phyloP scores from a whole-genome alignment of 2,888 invertebrate genomes.

The Spodoptera littoralis region DNA sequence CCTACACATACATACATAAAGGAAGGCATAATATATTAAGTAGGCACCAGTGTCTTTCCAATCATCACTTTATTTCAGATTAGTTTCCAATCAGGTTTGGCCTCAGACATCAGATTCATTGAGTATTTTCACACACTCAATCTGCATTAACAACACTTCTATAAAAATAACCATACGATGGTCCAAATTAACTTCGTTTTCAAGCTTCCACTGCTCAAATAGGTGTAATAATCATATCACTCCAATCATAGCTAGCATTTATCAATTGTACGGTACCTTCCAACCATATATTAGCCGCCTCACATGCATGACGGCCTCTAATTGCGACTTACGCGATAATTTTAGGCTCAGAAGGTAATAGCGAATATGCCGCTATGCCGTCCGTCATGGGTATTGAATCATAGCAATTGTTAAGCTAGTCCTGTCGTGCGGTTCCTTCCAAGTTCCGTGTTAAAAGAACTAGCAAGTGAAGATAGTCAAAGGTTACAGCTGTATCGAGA shows the following conservation, averaged over 20 bases:
- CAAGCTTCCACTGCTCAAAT: not conserved
- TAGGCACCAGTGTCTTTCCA: no score
- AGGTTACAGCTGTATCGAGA: no score
- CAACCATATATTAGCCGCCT: constrained; percentile 56
- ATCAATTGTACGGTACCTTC: constrained; percentile 57
- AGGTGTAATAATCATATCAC: constrained; percentile 29
- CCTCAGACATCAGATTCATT: no score
- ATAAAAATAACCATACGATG: no score
- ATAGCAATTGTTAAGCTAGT: constrained; percentile 12
- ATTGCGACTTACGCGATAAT: constrained; percentile 66
- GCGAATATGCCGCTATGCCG: constrained; percentile 57
- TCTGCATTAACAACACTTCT: no score
- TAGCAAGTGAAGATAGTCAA: no score
- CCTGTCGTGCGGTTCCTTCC: no score
- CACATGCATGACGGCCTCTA: constrained; percentile 64
- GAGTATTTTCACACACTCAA: no score
- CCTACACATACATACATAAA: no score
- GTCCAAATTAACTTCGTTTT: not conserved
- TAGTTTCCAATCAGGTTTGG: not conserved
- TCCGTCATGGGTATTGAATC: constrained; percentile 29
- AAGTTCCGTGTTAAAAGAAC: no score
- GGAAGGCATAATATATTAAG: no score
- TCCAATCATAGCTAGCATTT: constrained; percentile 11
- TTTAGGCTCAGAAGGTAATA: constrained; percentile 59
- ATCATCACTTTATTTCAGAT: no score